Evolutionary conservation across 2,113 vertebrate genomes (phyloP).

Genomic region (Pionites leucogaster): DNA sequence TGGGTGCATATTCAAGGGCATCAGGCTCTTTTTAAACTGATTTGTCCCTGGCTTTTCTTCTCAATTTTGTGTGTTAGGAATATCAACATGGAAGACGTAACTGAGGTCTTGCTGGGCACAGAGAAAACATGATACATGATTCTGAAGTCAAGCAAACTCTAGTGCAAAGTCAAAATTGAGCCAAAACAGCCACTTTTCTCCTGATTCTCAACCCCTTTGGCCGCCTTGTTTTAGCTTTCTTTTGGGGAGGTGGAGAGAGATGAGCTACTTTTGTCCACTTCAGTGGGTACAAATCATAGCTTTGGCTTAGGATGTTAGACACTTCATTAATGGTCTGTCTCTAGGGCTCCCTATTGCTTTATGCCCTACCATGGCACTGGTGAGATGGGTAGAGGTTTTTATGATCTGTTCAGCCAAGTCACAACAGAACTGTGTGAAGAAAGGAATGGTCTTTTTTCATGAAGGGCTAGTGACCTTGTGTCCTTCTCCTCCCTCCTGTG

Average conservation of each 20-base stretch:
- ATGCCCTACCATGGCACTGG: not conserved
- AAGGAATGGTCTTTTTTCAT: not conserved
- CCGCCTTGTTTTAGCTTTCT: not conserved
- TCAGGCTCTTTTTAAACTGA: not conserved
- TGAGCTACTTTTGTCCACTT: not conserved
- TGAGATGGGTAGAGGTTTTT: not conserved
- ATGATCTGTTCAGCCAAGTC: not conserved
- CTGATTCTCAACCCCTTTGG: not conserved
- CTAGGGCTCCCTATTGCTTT: not conserved
- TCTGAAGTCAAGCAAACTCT: not conserved
- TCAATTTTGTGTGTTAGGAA: not conserved
- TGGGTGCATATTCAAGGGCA: not conserved
- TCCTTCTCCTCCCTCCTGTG: not conserved
- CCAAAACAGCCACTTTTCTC: not conserved
- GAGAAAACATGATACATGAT: fast-evolving
- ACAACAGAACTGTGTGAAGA: not conserved
- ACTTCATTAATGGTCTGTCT: not conserved
- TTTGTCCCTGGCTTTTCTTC: not conserved
- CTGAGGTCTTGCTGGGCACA: not conserved
- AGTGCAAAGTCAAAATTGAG: not conserved
- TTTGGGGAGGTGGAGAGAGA: not conserved
- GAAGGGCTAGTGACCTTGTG: not conserved
- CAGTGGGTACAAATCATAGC: not conserved
- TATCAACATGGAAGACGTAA: not conserved
- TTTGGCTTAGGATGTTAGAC: not conserved